A percentile compares a stretch with the other conserved stretches of the same genome.
Evolutionary conservation across 2,888 invertebrate species (phyloP).

Genomic region (Malthinus seriepunctatus): DNA sequence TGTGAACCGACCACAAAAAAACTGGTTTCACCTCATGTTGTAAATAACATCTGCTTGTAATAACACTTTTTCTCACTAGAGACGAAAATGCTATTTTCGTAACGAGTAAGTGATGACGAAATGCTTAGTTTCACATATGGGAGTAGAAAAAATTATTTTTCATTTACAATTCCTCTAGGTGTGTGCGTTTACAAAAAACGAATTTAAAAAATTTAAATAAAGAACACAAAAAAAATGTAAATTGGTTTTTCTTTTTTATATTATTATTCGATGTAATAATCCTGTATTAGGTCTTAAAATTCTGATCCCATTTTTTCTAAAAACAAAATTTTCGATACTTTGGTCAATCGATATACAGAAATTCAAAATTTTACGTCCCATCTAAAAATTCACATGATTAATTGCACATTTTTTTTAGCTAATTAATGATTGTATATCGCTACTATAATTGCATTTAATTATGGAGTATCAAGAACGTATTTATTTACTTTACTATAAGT

Average conservation of each 20-base stretch:
- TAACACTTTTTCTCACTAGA: no score
- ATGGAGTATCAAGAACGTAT: slow-evolving; percentile 11
- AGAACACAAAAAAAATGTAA: slow-evolving; percentile 7
- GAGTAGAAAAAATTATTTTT: slow-evolving; percentile 19
- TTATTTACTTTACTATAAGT: slow-evolving; percentile 6
- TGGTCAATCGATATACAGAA: slow-evolving; percentile 22
- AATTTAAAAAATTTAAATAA: slow-evolving; percentile 10
- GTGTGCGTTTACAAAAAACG: slow-evolving; percentile 14
- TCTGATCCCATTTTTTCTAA: slow-evolving; percentile 20
- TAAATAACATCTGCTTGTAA: no score
- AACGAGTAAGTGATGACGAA: no score
- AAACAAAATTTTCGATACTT: slow-evolving; percentile 19
- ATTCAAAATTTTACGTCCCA: slow-evolving; percentile 24
- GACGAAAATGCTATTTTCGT: no score
- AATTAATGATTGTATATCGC: slow-evolving; percentile 38
- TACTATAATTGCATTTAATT: slow-evolving; percentile 27
- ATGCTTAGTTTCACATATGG: no score
- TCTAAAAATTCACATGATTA: slow-evolving; percentile 23
- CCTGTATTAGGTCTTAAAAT: slow-evolving; percentile 27
- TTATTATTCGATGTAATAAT: slow-evolving; percentile 29
- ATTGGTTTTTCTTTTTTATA: slow-evolving; percentile 5
- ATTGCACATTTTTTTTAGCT: slow-evolving; percentile 26
- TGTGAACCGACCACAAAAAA: no score
- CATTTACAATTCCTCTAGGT: slow-evolving; percentile 12
- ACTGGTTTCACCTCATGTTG: no score